phyloP scores from a whole-genome alignment of 2,113 vertebrate genomes.

The Tyto alba region DNA sequence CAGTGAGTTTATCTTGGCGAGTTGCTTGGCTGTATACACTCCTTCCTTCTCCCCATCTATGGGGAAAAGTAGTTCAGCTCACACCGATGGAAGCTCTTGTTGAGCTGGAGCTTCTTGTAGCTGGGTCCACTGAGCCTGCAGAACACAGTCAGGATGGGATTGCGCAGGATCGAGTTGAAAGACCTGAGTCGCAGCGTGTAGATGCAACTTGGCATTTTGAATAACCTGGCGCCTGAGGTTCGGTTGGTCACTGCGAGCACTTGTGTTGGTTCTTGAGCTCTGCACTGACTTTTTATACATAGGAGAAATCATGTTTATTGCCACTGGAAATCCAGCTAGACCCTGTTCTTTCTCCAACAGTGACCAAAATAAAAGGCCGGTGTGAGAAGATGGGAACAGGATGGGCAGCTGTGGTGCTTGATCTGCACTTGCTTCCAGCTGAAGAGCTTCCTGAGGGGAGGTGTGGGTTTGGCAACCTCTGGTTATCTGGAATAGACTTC shows the following conservation, averaged over 20 bases:
- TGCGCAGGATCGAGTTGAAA: background rate
- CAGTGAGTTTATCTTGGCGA: accelerated
- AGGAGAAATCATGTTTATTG: accelerated
- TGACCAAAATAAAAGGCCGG: background rate
- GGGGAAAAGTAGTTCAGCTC: background rate
- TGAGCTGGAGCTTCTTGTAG: background rate
- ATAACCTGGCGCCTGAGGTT: accelerated
- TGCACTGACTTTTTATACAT: accelerated
- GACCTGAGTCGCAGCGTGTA: too few species aligned
- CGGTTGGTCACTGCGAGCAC: accelerated
- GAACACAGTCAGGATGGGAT: background rate
- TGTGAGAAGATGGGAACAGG: background rate
- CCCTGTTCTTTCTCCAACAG: background rate
- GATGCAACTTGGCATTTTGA: background rate
- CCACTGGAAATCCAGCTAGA: background rate
- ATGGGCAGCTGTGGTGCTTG: background rate
- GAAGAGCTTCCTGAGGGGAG: background rate
- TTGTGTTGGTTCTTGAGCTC: background rate
- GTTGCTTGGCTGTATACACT: background rate
- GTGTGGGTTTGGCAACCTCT: background rate
- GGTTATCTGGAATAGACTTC: too few species aligned
- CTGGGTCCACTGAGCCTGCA: background rate
- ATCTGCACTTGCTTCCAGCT: background rate
- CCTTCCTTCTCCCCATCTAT: background rate
- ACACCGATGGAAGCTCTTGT: background rate